These are phyloP conservation scores for Papilio elwesi DNA, from an alignment of 2,888 invertebrate species.

Conservation along the genomic window DNA sequence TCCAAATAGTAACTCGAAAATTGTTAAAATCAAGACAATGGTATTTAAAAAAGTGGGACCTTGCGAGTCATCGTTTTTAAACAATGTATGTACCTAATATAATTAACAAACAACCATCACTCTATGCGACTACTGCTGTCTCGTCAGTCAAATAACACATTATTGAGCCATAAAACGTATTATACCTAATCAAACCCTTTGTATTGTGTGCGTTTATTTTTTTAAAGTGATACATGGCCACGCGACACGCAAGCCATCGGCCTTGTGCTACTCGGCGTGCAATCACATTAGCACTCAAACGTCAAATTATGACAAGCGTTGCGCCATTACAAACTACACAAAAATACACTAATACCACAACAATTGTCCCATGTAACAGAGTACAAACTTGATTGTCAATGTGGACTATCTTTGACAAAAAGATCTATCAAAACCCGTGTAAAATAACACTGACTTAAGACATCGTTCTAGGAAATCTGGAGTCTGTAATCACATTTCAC, in stretches of 20 bases:
- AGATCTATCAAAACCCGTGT: too few relatives aligned
- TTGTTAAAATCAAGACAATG: too few relatives aligned
- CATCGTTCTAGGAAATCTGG: too few relatives aligned
- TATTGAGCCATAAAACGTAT: neutral
- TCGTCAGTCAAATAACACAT: constrained; percentile 1
- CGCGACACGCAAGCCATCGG: constrained; percentile 54
- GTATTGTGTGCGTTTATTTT: constrained; percentile 54
- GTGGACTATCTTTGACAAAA: too few relatives aligned
- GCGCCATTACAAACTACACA: constrained; percentile 23
- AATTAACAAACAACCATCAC: neutral
- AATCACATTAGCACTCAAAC: constrained; percentile 69
- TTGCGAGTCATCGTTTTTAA: too few relatives aligned
- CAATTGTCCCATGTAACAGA: too few relatives aligned
- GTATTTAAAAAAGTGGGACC: too few relatives aligned
- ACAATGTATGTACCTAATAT: too few relatives aligned
- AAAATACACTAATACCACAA: neutral
- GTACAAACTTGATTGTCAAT: too few relatives aligned
- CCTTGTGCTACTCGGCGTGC: constrained; percentile 73
- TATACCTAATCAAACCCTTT: constrained; percentile 21
- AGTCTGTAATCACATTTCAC: too few relatives aligned
- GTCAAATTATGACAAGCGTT: constrained; percentile 58
- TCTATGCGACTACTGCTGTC: neutral
- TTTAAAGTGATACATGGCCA: constrained; percentile 34
- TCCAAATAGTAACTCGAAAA: too few relatives aligned
- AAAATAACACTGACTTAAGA: too few relatives aligned